Evolutionary conservation across 2,888 invertebrate genomes (phyloP).

Genomic region (Cremastinae sp.): DNA sequence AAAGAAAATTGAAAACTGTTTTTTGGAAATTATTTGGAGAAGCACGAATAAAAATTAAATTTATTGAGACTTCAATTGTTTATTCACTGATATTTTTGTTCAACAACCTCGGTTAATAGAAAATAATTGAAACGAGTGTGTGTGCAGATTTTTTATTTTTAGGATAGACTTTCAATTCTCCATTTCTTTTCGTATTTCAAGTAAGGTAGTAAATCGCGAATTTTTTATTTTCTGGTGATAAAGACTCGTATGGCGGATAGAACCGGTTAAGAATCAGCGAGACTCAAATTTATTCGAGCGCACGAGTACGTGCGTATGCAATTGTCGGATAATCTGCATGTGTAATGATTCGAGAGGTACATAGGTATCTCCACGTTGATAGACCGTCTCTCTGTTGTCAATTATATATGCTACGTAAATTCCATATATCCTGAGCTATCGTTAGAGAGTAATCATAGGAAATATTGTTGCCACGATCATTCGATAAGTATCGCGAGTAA

Average conservation of each 20-base stretch:
- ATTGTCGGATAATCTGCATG: constrained; percentile 30
- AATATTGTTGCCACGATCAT: constrained; percentile 30
- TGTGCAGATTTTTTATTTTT: too few relatives aligned
- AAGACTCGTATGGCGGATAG: constrained; percentile 23
- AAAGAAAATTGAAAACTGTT: too few relatives aligned
- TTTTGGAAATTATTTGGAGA: too few relatives aligned
- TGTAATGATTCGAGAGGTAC: constrained; percentile 32
- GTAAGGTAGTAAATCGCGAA: neutral
- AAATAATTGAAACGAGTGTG: too few relatives aligned
- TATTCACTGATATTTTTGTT: too few relatives aligned
- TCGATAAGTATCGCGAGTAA: constrained; percentile 14
- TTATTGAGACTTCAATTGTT: too few relatives aligned
- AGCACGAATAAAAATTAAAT: too few relatives aligned
- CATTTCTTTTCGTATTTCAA: neutral
- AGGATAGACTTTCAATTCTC: too few relatives aligned
- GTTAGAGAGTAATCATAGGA: constrained; percentile 8
- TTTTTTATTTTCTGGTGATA: constrained; percentile 13
- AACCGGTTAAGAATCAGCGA: constrained; percentile 23
- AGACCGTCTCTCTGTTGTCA: constrained; percentile 24
- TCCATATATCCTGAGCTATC: constrained; percentile 25
- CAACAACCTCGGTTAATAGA: too few relatives aligned
- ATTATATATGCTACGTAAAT: constrained; percentile 22
- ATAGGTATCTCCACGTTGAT: constrained; percentile 8
- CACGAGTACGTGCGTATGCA: neutral
- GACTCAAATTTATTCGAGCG: constrained; percentile 20